Percentiles rank a stretch among this genome's conserved stretches.
Conservation (phyloP, 2,888 invertebrate genomes). For the Nomada fucata region DNA sequence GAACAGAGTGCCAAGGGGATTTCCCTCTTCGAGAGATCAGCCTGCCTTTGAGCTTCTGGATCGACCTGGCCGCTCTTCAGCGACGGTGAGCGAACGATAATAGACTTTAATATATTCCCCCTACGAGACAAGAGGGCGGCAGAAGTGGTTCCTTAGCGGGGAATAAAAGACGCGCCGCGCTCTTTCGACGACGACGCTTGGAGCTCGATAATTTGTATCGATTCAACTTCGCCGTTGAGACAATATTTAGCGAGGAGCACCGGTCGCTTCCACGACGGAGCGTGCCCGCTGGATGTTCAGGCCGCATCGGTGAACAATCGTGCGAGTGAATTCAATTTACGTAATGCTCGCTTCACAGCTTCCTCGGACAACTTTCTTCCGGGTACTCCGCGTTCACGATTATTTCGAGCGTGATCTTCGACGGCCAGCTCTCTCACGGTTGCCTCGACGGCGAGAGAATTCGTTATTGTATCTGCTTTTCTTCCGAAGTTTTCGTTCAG, state of each 20-base stretch:
- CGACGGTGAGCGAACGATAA: conserved; percentile 8
- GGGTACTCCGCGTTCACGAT: background rate
- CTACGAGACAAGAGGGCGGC: background rate
- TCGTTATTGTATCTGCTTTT: too few relatives aligned
- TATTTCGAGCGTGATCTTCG: background rate
- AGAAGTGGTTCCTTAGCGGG: background rate
- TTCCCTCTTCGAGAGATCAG: background rate
- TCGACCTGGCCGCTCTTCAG: background rate
- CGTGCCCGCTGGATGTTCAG: background rate
- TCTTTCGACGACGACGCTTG: background rate
- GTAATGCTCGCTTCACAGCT: conserved; percentile 60
- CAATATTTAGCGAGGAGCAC: conserved; percentile 16
- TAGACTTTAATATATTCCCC: background rate
- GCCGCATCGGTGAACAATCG: background rate
- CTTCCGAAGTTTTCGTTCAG: too few relatives aligned
- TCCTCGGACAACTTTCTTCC: conserved; percentile 15
- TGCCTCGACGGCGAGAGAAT: background rate
- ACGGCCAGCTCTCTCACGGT: background rate
- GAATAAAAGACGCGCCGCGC: background rate
- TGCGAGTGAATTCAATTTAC: conserved; percentile 66
- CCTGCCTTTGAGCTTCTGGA: too few relatives aligned
- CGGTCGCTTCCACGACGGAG: conserved; percentile 1
- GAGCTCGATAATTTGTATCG: conserved; percentile 7
- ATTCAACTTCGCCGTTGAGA: background rate
- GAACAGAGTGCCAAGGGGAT: background rate